These are phyloP conservation scores for Chelidonichthys spinosus DNA, from an alignment of 2,797 vertebrate species.

Conservation along the genomic window DNA sequence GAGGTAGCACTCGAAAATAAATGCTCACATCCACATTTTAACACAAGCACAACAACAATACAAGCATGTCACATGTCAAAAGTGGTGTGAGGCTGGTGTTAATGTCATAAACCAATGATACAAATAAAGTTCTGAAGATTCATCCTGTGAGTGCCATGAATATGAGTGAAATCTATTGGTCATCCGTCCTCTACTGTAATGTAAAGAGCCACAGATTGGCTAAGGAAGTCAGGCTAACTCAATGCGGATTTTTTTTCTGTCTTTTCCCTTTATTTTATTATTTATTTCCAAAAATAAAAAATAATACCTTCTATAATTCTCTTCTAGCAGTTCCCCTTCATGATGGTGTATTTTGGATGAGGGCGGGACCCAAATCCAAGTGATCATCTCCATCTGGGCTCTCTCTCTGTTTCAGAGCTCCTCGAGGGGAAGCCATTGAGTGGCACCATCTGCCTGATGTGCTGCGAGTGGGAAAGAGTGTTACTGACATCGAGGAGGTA, in stretches of 20 bases:
- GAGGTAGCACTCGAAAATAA: no score
- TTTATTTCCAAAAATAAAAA: no score
- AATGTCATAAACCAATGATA: neutral
- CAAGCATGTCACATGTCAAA: neutral
- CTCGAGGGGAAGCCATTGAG: conserved; percentile 30
- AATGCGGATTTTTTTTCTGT: neutral
- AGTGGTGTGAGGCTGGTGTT: neutral
- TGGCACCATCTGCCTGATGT: conserved; percentile 54
- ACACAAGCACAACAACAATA: no score
- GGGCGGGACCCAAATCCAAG: neutral
- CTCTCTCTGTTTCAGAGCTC: neutral
- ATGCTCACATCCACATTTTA: no score
- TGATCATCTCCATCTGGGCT: conserved; percentile 3
- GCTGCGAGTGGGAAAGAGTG: conserved; percentile 30
- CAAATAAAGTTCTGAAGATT: neutral
- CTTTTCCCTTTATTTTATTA: no score
- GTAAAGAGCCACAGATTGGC: neutral
- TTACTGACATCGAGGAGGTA: conserved; percentile 32
- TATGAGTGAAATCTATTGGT: neutral
- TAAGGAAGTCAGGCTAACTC: neutral
- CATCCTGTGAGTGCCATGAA: neutral
- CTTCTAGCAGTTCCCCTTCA: neutral
- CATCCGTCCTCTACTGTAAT: neutral
- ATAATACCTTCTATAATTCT: neutral
- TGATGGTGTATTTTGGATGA: conserved; percentile 21